Conservation (phyloP, 2,113 vertebrate species). For the Rousettus leschenaultii region DNA sequence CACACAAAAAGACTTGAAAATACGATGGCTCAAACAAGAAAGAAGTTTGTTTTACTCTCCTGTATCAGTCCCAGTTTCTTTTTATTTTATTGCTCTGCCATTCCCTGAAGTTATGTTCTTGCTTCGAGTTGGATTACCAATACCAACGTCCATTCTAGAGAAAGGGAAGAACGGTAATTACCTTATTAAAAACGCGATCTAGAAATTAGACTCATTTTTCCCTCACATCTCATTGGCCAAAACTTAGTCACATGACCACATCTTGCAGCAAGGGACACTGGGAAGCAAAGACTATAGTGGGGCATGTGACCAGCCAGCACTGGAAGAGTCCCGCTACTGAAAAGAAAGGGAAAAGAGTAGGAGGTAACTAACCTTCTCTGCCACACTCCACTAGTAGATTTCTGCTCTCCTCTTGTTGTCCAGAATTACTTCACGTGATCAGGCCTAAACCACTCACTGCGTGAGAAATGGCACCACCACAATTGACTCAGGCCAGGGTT, state of each 20-base stretch:
- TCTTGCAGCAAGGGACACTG: neutral
- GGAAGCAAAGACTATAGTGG: neutral
- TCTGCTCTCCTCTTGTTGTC: neutral
- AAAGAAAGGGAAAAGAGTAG: neutral
- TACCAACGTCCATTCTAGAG: neutral
- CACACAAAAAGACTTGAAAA: neutral
- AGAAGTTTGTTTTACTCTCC: neutral
- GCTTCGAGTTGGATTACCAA: neutral
- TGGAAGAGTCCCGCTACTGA: neutral
- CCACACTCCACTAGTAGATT: neutral
- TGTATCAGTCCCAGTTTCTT: neutral
- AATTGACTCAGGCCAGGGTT: neutral
- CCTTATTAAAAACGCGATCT: neutral
- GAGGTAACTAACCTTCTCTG: neutral
- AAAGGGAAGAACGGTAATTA: neutral
- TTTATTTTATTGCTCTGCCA: neutral
- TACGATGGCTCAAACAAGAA: neutral
- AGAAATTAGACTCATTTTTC: neutral
- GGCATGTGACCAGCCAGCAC: neutral
- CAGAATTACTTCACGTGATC: neutral
- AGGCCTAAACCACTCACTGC: neutral
- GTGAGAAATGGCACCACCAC: neutral
- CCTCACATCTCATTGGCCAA: neutral
- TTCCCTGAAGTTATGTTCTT: neutral
- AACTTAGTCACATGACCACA: neutral